Conservation (phyloP, 2,888 invertebrate species). For the Ceriagrion tenellum region DNA sequence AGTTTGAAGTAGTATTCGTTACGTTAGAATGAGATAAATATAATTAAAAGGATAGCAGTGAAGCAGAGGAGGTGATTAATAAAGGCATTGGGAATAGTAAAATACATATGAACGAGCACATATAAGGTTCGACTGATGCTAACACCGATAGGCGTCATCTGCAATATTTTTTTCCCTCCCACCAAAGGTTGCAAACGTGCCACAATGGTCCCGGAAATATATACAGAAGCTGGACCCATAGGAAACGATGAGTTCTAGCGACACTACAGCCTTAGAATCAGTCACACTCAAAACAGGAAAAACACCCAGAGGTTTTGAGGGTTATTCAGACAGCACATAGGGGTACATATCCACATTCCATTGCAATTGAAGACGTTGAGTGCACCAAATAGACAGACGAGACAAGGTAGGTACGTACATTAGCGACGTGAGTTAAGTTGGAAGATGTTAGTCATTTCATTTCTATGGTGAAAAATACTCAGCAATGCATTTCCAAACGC, state of each 20-base stretch:
- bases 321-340: conserved; percentile 6
- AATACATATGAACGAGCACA: neutral
- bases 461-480: neutral
- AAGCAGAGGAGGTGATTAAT: neutral
- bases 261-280: neutral
- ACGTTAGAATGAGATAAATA: neutral
- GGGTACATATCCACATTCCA: conserved; percentile 41
- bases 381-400: neutral
- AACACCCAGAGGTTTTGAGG: neutral
- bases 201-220: neutral
- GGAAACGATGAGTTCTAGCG: neutral
- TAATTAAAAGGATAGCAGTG: neutral
- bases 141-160: neutral
- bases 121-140: neutral
- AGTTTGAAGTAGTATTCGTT: neutral
- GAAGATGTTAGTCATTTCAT: neutral
- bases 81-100: neutral
- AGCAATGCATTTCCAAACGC: conserved; percentile 50
- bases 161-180: too few species aligned
- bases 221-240: neutral
- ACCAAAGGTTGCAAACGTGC: too few species aligned
- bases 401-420: neutral
- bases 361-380: neutral
- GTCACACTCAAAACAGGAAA: neutral
- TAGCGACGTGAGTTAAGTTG: neutral